Conservation (phyloP, 2,113 vertebrate genomes). For the Chaenogobius annularis region DNA sequence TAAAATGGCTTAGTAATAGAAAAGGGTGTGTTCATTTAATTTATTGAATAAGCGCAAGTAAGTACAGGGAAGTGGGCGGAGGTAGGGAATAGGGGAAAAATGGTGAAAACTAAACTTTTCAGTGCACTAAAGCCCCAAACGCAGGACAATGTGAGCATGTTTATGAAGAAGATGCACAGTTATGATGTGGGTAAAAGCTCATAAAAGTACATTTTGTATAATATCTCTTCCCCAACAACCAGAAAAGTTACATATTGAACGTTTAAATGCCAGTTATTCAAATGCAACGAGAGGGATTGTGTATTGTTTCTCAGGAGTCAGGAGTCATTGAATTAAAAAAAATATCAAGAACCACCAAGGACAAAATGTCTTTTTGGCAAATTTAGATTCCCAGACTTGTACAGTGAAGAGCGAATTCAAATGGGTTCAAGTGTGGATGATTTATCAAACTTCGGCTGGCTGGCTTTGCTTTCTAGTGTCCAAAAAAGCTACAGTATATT, state of each 20-base stretch:
- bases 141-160: too few species aligned
- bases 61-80: too few species aligned
- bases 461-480: not conserved
- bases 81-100: too few species aligned
- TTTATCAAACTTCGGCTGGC: not conserved
- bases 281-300: not conserved
- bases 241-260: not conserved
- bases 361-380: not conserved
- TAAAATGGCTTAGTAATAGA: too few species aligned
- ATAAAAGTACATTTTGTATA: too few species aligned
- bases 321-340: not conserved
- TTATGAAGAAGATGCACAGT: too few species aligned
- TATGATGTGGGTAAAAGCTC: too few species aligned
- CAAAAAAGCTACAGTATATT: not conserved
- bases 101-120: too few species aligned
- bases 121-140: too few species aligned
- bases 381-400: not conserved
- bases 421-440: not conserved
- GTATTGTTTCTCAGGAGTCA: not conserved
- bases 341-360: not conserved
- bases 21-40: too few species aligned
- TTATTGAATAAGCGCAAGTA: too few species aligned
- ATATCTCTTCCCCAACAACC: not conserved
- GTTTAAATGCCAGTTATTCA: not conserved
- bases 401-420: not conserved